Conservation (phyloP, 2,113 vertebrate species). For the Polyodon spathula region DNA sequence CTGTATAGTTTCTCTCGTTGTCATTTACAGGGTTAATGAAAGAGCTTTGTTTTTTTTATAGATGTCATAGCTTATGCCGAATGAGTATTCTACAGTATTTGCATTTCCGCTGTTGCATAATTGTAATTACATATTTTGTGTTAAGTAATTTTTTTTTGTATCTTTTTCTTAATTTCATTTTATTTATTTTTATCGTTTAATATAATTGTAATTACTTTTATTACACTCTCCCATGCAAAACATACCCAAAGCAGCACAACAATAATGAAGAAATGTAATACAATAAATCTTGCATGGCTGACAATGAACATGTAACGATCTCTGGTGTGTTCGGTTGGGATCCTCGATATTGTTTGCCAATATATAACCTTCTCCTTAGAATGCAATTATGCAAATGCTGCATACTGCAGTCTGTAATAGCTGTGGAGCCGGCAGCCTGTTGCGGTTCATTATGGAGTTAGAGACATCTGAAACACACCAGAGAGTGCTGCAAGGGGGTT, state of each 20-base stretch:
- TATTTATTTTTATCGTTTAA: neutral
- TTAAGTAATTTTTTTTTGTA: neutral
- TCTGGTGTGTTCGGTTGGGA: neutral
- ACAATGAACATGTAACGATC: neutral
- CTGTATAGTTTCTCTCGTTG: too few species aligned
- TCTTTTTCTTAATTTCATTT: conserved; percentile 1
- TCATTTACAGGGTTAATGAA: neutral
- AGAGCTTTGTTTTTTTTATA: neutral
- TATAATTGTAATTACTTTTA: neutral
- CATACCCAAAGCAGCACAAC: neutral
- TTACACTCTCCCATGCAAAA: neutral
- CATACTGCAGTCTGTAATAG: neutral
- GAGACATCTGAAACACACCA: neutral
- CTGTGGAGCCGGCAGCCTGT: neutral
- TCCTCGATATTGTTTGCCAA: neutral
- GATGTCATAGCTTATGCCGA: neutral
- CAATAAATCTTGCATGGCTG: neutral
- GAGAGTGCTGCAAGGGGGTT: neutral
- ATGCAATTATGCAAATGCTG: neutral
- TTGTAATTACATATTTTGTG: conserved; percentile 4
- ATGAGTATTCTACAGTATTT: neutral
- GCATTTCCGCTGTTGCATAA: neutral
- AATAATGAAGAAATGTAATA: neutral
- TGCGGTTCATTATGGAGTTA: neutral
- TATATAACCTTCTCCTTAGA: neutral